These are phyloP conservation scores for Manis crassicaudata DNA, from an alignment of 2,797 vertebrate genomes.

Conservation along the genomic window DNA sequence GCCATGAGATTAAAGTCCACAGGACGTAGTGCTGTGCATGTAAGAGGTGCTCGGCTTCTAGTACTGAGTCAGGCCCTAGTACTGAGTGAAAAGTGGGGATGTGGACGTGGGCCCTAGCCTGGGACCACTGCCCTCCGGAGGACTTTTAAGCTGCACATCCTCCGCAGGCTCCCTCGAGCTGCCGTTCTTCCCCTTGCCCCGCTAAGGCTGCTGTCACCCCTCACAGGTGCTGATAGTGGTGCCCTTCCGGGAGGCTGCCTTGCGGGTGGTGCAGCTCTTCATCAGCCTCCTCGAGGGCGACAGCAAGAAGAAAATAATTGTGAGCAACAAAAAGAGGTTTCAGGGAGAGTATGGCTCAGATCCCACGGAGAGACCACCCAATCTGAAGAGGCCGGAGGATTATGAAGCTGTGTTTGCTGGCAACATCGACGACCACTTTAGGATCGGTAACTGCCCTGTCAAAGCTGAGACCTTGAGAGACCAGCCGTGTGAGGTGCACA, in stretches of 20 bases:
- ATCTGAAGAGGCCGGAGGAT: slow-evolving; percentile 94
- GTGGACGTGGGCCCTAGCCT: rapidly evolving
- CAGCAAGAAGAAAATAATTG: slow-evolving; percentile 91
- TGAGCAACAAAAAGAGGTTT: slow-evolving; percentile 97
- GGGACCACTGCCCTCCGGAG: rapidly evolving
- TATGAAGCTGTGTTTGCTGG: slow-evolving; percentile 94
- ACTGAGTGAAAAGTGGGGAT: rapidly evolving
- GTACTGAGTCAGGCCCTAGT: neutral
- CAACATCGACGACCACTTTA: slow-evolving; percentile 98
- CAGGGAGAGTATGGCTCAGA: slow-evolving; percentile 94
- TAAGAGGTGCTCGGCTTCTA: neutral
- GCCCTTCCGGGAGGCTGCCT: slow-evolving; percentile 93
- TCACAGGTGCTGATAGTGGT: slow-evolving; percentile 94
- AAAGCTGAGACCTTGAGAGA: neutral
- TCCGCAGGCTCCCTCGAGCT: neutral
- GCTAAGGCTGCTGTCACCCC: neutral
- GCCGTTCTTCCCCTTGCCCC: neutral
- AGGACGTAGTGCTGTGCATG: neutral
- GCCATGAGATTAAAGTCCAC: neutral
- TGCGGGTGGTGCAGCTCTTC: slow-evolving; percentile 92
- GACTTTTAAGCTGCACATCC: neutral
- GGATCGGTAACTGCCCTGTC: slow-evolving; percentile 89
- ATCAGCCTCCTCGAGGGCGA: slow-evolving; percentile 92
- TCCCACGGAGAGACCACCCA: slow-evolving; percentile 89
- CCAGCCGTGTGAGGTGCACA: neutral